Percentiles rank a stretch among this genome's conserved stretches.
Evolutionary conservation across 2,797 vertebrate species (phyloP).

Genomic region (Premnoplex brunnescens): DNA sequence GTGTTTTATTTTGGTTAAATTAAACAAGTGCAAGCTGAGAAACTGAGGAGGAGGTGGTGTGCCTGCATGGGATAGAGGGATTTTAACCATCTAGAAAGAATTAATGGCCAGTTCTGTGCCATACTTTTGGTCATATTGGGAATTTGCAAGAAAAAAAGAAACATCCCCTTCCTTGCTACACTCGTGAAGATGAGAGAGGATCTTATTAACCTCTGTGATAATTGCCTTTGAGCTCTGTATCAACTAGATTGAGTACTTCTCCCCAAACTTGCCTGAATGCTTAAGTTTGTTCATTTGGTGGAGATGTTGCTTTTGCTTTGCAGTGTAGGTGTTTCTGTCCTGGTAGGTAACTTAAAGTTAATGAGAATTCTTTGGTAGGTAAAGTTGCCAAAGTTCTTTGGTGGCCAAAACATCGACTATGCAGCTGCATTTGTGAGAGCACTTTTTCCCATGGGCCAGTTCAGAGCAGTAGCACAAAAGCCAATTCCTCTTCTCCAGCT

Average conservation of each 20-base stretch:
- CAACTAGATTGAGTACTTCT: neutral
- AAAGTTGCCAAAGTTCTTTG: neutral
- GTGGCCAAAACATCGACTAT: neutral
- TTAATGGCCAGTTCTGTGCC: constrained; percentile 26
- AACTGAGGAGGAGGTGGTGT: constrained; percentile 45
- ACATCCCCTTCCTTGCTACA: neutral
- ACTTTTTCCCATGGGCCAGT: neutral
- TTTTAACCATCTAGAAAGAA: constrained; percentile 47
- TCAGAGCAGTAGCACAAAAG: neutral
- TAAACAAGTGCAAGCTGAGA: constrained; percentile 80
- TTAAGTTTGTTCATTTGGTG: neutral
- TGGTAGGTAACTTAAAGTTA: neutral
- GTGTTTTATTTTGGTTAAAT: constrained; percentile 80
- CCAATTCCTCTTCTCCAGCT: neutral
- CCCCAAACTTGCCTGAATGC: neutral
- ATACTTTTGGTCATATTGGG: neutral
- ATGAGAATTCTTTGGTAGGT: neutral
- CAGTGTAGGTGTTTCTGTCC: neutral
- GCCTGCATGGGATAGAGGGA: neutral
- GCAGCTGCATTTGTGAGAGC: neutral
- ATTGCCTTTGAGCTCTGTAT: neutral
- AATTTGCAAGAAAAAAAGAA: neutral
- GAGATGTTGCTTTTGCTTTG: neutral
- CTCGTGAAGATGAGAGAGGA: neutral
- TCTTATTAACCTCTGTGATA: neutral